Conservation (phyloP, 2,797 vertebrate species). For the Bovichtus variegatus region DNA sequence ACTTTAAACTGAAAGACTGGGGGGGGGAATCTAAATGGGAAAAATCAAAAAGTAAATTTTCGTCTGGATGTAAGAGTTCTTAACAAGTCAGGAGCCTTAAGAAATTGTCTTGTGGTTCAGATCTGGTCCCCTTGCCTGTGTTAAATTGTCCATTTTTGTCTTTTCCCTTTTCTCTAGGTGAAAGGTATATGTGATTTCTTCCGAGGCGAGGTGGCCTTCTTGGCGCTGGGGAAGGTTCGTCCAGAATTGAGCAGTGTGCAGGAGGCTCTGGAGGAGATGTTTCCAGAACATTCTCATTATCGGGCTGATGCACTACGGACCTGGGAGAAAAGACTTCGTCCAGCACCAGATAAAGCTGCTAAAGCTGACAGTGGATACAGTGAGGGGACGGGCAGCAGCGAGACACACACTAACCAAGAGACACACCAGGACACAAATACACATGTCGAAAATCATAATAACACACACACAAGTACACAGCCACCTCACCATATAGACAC, state of each 20-base stretch:
- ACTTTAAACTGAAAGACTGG: background rate
- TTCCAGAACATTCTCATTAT: constrained; percentile 86
- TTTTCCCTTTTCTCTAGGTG: constrained; percentile 77
- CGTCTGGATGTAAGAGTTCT: background rate
- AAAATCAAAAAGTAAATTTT: background rate
- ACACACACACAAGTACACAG: constrained; percentile 7
- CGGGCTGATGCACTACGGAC: constrained; percentile 78
- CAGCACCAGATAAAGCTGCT: constrained; percentile 81
- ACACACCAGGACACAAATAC: constrained; percentile 13
- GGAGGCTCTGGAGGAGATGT: constrained; percentile 92
- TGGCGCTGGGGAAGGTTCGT: constrained; percentile 91
- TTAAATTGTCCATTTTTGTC: background rate
- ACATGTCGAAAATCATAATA: constrained; percentile 37
- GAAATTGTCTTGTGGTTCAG: background rate
- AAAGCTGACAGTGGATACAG: constrained; percentile 89
- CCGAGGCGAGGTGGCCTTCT: constrained; percentile 91
- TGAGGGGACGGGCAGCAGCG: constrained; percentile 65
- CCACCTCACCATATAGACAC: background rate
- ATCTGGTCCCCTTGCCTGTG: background rate
- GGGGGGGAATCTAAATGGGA: background rate
- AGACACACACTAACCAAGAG: constrained; percentile 30
- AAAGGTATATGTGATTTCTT: constrained; percentile 94
- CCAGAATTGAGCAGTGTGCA: constrained; percentile 89
- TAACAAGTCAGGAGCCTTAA: background rate
- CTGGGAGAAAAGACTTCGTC: constrained; percentile 87